These are phyloP conservation scores for Orchesellides sinensis DNA, from an alignment of 2,888 invertebrate genomes.

Conservation along the genomic window DNA sequence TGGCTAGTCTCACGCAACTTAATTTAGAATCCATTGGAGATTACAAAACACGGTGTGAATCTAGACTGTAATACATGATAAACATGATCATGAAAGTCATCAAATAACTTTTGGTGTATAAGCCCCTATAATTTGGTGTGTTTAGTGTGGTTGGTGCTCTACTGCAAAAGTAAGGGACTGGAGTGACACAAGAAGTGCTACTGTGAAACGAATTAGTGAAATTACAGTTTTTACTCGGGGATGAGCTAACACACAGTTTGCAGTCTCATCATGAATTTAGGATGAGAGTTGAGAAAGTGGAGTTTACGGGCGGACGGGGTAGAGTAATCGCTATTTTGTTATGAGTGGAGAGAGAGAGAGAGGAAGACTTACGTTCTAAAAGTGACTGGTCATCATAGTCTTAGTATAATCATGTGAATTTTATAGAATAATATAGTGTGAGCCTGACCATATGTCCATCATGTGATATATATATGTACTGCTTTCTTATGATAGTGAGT, in stretches of 20 bases:
- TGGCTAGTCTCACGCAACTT: too few relatives aligned
- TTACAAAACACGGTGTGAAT: too few relatives aligned
- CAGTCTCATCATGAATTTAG: slow-evolving; percentile 44
- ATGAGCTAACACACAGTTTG: slow-evolving; percentile 44
- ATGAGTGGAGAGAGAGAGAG: slow-evolving; percentile 1
- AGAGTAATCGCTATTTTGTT: background rate
- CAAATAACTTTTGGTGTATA: too few relatives aligned
- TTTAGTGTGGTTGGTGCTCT: background rate
- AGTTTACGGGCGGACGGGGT: background rate
- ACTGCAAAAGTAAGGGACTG: background rate
- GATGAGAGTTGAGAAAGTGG: slow-evolving; percentile 39
- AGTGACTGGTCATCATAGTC: slow-evolving; percentile 19
- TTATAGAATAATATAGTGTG: too few relatives aligned
- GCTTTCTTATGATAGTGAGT: background rate
- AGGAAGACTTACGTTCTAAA: background rate
- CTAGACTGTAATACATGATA: too few relatives aligned
- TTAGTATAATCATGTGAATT: background rate
- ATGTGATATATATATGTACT: too few relatives aligned
- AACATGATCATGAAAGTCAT: too few relatives aligned
- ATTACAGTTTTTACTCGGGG: slow-evolving; percentile 41
- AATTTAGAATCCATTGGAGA: too few relatives aligned
- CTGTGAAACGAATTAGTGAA: slow-evolving; percentile 32
- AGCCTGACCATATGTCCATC: too few relatives aligned
- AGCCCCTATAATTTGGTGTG: too few relatives aligned
- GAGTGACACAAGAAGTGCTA: too few relatives aligned